phyloP scores from a whole-genome alignment of 2,888 invertebrate genomes.

The Caenorhabditis sp. region DNA sequence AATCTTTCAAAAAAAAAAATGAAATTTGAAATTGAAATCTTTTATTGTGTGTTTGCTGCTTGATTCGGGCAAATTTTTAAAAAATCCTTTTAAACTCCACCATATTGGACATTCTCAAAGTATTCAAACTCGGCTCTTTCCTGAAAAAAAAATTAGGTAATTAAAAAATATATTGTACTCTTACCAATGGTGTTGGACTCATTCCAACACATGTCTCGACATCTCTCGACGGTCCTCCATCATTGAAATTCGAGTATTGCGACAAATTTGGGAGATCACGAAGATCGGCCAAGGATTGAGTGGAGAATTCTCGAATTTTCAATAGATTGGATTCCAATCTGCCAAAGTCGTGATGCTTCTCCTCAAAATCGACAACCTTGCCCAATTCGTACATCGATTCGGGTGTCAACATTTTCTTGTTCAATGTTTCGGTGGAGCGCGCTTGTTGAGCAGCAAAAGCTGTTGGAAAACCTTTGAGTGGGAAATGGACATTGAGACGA shows the following conservation, averaged over 20 bases:
- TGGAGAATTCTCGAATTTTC: slow-evolving; percentile 27
- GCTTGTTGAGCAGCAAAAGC: too few relatives aligned
- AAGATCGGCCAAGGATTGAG: slow-evolving; percentile 23
- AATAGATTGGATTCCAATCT: background rate
- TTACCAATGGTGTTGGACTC: slow-evolving; percentile 11
- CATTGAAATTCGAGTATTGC: slow-evolving; percentile 17
- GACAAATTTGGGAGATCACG: slow-evolving; percentile 29
- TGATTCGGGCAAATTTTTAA: too few relatives aligned
- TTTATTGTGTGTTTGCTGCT: too few relatives aligned
- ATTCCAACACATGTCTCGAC: slow-evolving; percentile 28
- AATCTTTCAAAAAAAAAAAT: too few relatives aligned
- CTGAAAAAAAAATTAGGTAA: slow-evolving; percentile 1
- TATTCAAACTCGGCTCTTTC: slow-evolving; percentile 20
- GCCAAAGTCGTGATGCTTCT: background rate
- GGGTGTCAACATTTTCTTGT: slow-evolving; percentile 29
- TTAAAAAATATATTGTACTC: background rate
- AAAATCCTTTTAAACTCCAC: slow-evolving; percentile 21
- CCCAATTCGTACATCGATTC: slow-evolving; percentile 34
- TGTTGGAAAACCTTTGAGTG: background rate
- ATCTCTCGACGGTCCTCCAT: slow-evolving; percentile 10
- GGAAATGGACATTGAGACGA: background rate
- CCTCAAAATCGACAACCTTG: slow-evolving; percentile 15
- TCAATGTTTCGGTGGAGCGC: slow-evolving; percentile 7
- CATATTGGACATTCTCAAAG: slow-evolving; percentile 28
- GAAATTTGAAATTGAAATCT: too few relatives aligned